These are phyloP conservation scores for Zosterops pallidus DNA, from an alignment of 2,113 vertebrate species.

Conservation along the genomic window DNA sequence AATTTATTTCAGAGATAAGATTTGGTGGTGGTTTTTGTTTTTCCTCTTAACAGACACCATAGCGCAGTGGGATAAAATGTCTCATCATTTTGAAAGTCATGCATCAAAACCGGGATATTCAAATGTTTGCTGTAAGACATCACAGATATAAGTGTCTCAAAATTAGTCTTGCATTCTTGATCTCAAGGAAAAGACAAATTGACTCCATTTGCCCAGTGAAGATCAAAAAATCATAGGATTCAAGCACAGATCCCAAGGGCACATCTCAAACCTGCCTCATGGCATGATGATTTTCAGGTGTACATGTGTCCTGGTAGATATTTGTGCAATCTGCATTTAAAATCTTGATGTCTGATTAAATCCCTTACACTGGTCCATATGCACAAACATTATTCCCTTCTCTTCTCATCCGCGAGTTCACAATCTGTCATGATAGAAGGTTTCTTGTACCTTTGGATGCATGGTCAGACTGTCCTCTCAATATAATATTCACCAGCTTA, in stretches of 20 bases:
- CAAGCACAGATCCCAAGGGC: neutral
- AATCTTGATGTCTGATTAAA: conserved; percentile 14
- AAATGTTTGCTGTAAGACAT: neutral
- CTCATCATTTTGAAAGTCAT: neutral
- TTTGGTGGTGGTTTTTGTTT: neutral
- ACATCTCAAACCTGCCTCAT: neutral
- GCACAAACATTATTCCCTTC: neutral
- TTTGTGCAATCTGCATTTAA: neutral
- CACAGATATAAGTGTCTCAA: neutral
- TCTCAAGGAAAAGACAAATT: neutral
- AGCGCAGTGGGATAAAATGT: neutral
- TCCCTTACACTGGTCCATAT: neutral
- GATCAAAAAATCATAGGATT: neutral
- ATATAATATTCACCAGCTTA: conserved; percentile 44
- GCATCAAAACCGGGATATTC: neutral
- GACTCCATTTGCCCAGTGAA: neutral
- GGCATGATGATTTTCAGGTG: conserved; percentile 34
- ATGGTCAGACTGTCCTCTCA: neutral
- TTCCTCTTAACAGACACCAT: neutral
- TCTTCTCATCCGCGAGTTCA: neutral
- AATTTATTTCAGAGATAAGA: neutral
- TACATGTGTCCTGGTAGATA: neutral
- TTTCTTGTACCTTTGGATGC: conserved; percentile 21
- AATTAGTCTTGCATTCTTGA: neutral
- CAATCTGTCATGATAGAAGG: conserved; percentile 11